These are phyloP conservation scores for Squalus acanthias DNA, from an alignment of 2,797 vertebrate genomes.

Conservation along the genomic window DNA sequence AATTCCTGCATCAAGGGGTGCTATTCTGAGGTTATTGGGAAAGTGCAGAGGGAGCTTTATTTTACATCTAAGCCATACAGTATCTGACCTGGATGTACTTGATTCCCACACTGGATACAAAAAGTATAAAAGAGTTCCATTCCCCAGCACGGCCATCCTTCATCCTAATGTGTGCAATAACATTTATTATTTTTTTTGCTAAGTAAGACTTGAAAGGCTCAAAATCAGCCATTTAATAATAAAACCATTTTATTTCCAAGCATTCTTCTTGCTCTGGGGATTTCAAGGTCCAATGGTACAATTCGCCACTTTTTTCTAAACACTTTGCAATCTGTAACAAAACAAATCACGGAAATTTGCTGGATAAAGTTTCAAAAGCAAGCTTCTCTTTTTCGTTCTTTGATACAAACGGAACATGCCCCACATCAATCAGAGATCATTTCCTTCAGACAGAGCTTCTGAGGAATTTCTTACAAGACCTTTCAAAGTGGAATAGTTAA, in stretches of 20 bases:
- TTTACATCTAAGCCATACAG: neutral
- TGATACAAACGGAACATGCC: neutral
- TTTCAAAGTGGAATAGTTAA: neutral
- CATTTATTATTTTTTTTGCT: neutral
- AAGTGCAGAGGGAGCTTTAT: neutral
- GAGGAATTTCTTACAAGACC: neutral
- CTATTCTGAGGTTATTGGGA: neutral
- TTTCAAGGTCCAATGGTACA: neutral
- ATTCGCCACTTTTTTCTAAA: neutral
- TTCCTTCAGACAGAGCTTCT: neutral
- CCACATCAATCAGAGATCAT: neutral
- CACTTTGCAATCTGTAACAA: neutral
- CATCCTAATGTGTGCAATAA: neutral
- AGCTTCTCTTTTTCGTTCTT: neutral
- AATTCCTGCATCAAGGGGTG: neutral
- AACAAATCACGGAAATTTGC: neutral
- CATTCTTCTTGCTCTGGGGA: neutral
- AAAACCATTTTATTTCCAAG: neutral
- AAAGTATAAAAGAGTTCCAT: neutral
- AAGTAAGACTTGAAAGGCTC: neutral
- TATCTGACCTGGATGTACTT: neutral
- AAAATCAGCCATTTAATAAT: neutral
- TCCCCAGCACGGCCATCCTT: neutral
- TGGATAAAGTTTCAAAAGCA: neutral
- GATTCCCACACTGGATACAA: neutral